phyloP scores from a whole-genome alignment of 2,113 vertebrate species.

The Axis porcinus region DNA sequence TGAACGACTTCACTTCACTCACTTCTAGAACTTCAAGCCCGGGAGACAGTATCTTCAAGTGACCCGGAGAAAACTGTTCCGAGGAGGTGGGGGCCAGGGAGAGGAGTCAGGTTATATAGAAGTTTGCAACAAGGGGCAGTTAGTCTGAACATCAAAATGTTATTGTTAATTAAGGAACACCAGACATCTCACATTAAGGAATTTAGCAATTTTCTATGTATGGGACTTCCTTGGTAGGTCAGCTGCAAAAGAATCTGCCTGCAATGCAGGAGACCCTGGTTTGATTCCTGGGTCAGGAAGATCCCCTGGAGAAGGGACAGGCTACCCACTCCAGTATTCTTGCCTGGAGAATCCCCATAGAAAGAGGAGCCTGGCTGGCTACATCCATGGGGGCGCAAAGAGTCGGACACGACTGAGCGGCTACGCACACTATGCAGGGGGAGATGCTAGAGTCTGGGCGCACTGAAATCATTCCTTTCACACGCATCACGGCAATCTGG shows the following conservation, averaged over 20 bases:
- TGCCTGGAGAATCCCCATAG: not conserved
- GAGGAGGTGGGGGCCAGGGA: not conserved
- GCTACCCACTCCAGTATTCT: not conserved
- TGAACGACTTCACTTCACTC: no score
- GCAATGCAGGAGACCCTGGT: not conserved
- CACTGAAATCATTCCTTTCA: not conserved
- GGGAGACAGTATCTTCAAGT: not conserved
- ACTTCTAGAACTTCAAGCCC: not conserved
- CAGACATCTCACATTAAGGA: not conserved
- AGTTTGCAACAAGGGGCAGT: not conserved
- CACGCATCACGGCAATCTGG: not conserved
- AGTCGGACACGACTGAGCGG: rapidly evolving
- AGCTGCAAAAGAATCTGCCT: not conserved
- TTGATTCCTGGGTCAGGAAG: not conserved
- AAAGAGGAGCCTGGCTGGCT: not conserved
- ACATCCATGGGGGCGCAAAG: not conserved
- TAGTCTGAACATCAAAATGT: not conserved
- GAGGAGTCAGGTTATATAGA: not conserved
- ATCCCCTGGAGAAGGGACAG: not conserved
- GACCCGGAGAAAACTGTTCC: not conserved
- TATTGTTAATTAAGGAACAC: not conserved
- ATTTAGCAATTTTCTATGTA: not conserved
- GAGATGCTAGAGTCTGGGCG: not conserved
- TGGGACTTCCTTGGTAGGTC: not conserved
- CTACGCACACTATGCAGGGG: not conserved